phyloP scores from a whole-genome alignment of 2,888 invertebrate species.

The Pteria penguin region DNA sequence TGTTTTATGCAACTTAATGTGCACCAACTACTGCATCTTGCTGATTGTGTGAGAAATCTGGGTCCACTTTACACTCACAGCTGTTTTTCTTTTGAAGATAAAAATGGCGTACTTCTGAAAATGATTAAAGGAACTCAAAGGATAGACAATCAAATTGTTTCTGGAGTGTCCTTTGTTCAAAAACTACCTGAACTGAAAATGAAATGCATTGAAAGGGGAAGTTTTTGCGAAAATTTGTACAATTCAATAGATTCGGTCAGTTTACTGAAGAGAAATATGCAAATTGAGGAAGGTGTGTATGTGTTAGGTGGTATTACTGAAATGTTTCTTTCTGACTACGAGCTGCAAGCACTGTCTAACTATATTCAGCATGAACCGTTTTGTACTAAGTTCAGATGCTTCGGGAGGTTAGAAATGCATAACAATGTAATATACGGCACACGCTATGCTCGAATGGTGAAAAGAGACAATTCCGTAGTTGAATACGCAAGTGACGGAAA shows the following conservation, averaged over 20 bases:
- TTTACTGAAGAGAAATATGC: neutral
- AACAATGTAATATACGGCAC: neutral
- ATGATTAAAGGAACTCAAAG: constrained; percentile 47
- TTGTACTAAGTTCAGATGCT: neutral
- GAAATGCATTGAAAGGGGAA: constrained; percentile 4
- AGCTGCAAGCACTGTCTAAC: neutral
- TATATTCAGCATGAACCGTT: neutral
- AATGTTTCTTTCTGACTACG: neutral
- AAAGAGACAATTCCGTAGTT: neutral
- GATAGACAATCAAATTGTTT: constrained; percentile 44
- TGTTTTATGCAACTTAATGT: constrained; percentile 17
- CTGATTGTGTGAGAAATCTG: constrained; percentile 35
- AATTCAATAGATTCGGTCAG: neutral
- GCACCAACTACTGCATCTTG: constrained; percentile 43
- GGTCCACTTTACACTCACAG: constrained; percentile 49
- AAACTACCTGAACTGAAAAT: constrained; percentile 29
- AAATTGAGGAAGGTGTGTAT: constrained; percentile 4
- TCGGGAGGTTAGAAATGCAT: neutral
- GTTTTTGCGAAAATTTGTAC: neutral
- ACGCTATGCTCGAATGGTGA: neutral
- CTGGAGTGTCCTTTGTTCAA: constrained; percentile 36
- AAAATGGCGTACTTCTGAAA: constrained; percentile 40
- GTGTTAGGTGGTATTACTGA: constrained; percentile 6
- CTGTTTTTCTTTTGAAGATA: constrained; percentile 50
- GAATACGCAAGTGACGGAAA: neutral